These are phyloP conservation scores for Prietella phreatophila DNA, from an alignment of 2,113 vertebrate species.

Conservation along the genomic window DNA sequence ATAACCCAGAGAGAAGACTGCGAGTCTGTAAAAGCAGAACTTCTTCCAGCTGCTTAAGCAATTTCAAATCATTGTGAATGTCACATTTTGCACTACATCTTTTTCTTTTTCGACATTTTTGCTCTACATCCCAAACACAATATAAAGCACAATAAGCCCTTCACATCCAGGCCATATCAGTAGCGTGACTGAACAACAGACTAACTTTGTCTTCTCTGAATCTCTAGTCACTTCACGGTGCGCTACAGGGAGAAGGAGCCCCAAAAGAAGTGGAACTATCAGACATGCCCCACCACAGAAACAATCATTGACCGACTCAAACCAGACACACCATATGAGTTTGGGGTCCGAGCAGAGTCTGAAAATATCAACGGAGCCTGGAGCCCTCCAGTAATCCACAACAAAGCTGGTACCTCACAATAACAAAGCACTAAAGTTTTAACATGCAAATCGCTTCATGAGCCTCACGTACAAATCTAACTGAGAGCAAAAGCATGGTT, in stretches of 20 bases:
- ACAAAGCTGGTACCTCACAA: slow-evolving; percentile 75
- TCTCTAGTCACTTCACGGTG: slow-evolving; percentile 86
- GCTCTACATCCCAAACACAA: neutral
- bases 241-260: slow-evolving; percentile 88
- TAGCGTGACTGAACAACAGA: neutral
- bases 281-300: slow-evolving; percentile 88
- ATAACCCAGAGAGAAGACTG: neutral
- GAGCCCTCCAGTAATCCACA: slow-evolving; percentile 86
- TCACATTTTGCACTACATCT: neutral
- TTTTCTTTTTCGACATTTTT: too few species aligned
- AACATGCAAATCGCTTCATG: neutral
- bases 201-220: slow-evolving; percentile 25
- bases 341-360: slow-evolving; percentile 84
- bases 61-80: neutral
- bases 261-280: slow-evolving; percentile 86
- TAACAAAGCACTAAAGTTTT: slow-evolving; percentile 4
- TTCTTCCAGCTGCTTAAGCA: neutral
- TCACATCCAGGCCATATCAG: neutral
- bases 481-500: neutral
- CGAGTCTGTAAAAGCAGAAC: neutral
- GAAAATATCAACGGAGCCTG: slow-evolving; percentile 77
- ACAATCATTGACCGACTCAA: slow-evolving; percentile 90
- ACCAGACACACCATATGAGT: slow-evolving; percentile 88
- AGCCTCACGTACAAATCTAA: neutral
- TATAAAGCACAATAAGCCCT: neutral